These are phyloP conservation scores for Chaetorhynchus papuensis DNA, from an alignment of 2,113 vertebrate genomes.

Conservation along the genomic window DNA sequence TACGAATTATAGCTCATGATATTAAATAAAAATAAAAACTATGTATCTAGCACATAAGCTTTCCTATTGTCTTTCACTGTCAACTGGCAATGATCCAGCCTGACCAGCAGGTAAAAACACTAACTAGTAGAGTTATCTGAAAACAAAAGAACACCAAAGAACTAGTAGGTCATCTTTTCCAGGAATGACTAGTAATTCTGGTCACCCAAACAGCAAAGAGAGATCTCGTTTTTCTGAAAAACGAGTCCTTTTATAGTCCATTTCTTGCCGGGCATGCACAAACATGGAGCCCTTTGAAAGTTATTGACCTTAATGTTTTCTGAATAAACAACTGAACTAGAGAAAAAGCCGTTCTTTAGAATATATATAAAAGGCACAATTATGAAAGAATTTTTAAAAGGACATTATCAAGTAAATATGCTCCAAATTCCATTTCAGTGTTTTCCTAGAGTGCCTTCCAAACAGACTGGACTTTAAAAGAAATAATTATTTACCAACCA, in stretches of 20 bases:
- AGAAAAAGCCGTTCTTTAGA: slow-evolving; percentile 5
- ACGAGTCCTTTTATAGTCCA: neutral
- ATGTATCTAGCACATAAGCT: slow-evolving; percentile 21
- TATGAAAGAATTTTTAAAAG: slow-evolving; percentile 37
- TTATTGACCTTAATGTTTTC: slow-evolving; percentile 2
- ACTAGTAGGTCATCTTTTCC: neutral
- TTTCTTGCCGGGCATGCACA: neutral
- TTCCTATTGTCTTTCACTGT: slow-evolving; percentile 49
- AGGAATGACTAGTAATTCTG: slow-evolving; percentile 21
- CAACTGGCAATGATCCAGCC: slow-evolving; percentile 59
- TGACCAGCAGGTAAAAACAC: slow-evolving; percentile 68
- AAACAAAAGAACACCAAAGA: neutral
- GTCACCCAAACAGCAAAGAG: neutral
- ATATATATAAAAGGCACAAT: slow-evolving; percentile 63
- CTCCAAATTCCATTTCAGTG: neutral
- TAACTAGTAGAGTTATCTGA: slow-evolving; percentile 3
- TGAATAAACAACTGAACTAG: neutral
- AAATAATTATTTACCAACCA: neutral
- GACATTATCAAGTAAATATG: slow-evolving; percentile 57
- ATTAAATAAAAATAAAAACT: slow-evolving; percentile 52
- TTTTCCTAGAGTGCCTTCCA: neutral
- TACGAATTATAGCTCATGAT: neutral
- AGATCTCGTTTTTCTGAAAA: neutral
- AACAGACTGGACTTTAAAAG: neutral
- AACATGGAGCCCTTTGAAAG: slow-evolving; percentile 24